Evolutionary conservation across 1,140 invertebrate genomes (phyloP).

Genomic region (Chymomyza costata): DNA sequence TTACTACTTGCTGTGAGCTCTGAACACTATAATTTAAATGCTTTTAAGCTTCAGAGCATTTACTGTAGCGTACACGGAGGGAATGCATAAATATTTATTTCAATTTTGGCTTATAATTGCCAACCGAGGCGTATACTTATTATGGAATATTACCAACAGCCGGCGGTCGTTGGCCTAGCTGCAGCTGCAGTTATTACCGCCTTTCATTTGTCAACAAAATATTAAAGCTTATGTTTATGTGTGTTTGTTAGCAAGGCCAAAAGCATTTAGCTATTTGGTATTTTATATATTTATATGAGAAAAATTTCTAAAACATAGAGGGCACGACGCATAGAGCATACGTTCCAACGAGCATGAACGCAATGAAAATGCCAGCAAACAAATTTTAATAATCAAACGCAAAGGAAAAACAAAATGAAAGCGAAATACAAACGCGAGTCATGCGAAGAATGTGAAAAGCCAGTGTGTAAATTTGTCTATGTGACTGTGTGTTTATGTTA

Average conservation of each 20-base stretch:
- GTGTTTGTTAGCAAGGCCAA: constrained; percentile 30
- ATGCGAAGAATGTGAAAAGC: constrained; percentile 67
- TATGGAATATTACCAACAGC: no score
- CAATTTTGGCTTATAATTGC: constrained; percentile 32
- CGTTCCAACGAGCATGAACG: constrained; percentile 59
- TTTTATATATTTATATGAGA: constrained; percentile 25
- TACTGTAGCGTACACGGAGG: no score
- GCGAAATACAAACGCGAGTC: constrained; percentile 28
- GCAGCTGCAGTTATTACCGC: no score
- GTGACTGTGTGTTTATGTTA: constrained; percentile 12
- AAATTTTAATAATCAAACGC: constrained; percentile 67
- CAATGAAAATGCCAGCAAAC: constrained; percentile 63
- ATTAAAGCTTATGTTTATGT: no score
- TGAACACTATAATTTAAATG: no score
- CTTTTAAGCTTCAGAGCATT: no score
- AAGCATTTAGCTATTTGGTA: constrained; percentile 28
- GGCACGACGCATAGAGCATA: constrained; percentile 20
- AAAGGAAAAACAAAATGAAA: constrained; percentile 28
- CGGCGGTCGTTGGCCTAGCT: no score
- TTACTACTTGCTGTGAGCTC: no score
- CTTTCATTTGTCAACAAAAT: no score
- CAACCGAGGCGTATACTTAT: no score
- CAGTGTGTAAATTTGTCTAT: constrained; percentile 44
- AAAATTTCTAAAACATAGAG: constrained; percentile 22
- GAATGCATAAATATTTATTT: constrained; percentile 37